Evolutionary conservation across 2,888 invertebrate genomes (phyloP).

Genomic region (Trimorus sp.): DNA sequence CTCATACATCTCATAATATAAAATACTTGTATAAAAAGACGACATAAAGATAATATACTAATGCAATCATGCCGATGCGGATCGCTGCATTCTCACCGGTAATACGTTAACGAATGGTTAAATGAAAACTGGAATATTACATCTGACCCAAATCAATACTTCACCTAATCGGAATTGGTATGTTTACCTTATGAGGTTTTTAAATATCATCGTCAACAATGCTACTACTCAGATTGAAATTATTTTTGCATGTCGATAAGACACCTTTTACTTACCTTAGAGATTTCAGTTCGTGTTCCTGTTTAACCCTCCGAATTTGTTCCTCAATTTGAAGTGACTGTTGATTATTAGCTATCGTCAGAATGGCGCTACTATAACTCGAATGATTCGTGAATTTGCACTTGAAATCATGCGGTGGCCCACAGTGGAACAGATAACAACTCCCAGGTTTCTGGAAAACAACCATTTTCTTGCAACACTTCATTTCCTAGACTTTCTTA

Average conservation of each 20-base stretch:
- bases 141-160: background rate
- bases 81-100: too few species aligned
- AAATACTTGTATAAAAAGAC: too few species aligned
- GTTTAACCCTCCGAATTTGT: conserved; percentile 87
- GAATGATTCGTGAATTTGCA: conserved; percentile 95
- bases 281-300: conserved; percentile 88
- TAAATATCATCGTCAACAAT: background rate
- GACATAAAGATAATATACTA: too few species aligned
- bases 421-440: conserved; percentile 95
- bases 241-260: background rate
- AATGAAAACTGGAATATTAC: background rate
- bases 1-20: too few species aligned
- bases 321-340: conserved; percentile 86
- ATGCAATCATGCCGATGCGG: too few species aligned
- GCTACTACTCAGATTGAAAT: too few species aligned
- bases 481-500: too few species aligned
- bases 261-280: conserved; percentile 83
- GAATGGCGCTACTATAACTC: conserved; percentile 93
- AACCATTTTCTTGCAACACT: too few species aligned
- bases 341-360: conserved; percentile 84
- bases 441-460: conserved; percentile 91
- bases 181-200: background rate
- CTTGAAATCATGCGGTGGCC: conserved; percentile 93
- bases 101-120: background rate
- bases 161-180: background rate